phyloP scores from a whole-genome alignment of 2,797 vertebrate species.

The Anguilla pacifica region DNA sequence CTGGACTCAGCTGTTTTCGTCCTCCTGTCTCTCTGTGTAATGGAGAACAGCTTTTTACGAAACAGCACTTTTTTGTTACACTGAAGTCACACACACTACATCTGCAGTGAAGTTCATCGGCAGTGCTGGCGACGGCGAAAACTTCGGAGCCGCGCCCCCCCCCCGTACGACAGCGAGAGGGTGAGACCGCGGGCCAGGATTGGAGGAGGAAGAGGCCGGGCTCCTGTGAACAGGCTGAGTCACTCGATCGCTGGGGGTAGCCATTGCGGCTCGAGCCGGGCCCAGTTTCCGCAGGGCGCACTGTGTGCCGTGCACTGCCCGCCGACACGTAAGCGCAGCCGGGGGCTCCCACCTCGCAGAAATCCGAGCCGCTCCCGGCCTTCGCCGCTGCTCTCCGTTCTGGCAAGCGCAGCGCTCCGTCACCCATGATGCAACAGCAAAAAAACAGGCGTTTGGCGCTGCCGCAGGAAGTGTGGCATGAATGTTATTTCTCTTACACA shows the following conservation, averaged over 20 bases:
- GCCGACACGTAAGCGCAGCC: neutral
- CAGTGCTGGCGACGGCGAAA: neutral
- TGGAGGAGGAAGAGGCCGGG: slow-evolving; percentile 17
- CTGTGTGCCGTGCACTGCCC: neutral
- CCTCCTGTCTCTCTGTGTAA: slow-evolving; percentile 32
- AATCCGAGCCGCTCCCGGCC: neutral
- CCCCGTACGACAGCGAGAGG: neutral
- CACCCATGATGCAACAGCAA: neutral
- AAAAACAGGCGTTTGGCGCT: neutral
- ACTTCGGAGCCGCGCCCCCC: neutral
- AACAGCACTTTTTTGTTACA: neutral
- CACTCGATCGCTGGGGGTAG: slow-evolving; percentile 38
- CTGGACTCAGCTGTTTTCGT: slow-evolving; percentile 44
- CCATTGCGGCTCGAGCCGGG: neutral
- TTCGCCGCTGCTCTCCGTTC: neutral
- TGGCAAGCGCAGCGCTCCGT: neutral
- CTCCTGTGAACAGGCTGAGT: slow-evolving; percentile 58
- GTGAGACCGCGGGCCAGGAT: slow-evolving; percentile 30
- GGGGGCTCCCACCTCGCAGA: neutral
- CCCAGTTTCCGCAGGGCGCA: neutral
- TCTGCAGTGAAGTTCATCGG: neutral
- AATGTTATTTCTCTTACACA: neutral
- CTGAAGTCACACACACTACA: neutral
- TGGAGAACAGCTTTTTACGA: neutral
- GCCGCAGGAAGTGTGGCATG: neutral